Evolutionary conservation across 2,888 invertebrate species (phyloP).

Genomic region (Andrena chrysosceles): DNA sequence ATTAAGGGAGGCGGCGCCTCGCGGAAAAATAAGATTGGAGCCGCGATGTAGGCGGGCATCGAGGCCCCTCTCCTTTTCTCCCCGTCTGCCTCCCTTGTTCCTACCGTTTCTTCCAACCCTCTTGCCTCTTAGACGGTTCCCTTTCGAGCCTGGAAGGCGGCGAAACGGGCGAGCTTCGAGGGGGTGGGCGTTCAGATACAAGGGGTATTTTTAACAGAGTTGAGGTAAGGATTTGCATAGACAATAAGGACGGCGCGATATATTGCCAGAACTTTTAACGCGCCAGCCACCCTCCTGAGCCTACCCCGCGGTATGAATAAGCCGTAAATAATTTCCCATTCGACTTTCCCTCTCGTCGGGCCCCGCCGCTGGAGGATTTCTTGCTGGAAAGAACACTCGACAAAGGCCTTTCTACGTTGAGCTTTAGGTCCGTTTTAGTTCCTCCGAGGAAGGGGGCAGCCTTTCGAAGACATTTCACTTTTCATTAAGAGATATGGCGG

Average conservation of each 20-base stretch:
- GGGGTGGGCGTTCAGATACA: slow-evolving; percentile 68
- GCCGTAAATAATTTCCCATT: slow-evolving; percentile 79
- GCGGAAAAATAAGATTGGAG: slow-evolving; percentile 62
- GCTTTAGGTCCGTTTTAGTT: slow-evolving; percentile 22
- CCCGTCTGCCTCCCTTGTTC: slow-evolving; percentile 5
- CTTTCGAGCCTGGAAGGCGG: slow-evolving; percentile 25
- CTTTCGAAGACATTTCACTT: slow-evolving; percentile 53
- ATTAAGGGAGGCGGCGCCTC: slow-evolving; percentile 67
- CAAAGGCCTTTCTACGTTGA: slow-evolving; percentile 36
- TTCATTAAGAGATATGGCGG: slow-evolving; percentile 60
- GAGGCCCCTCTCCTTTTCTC: neutral
- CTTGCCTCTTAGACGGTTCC: slow-evolving; percentile 4
- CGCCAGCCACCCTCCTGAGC: slow-evolving; percentile 49
- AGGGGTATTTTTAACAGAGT: slow-evolving; percentile 79
- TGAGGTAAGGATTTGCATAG: slow-evolving; percentile 81
- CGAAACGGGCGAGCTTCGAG: slow-evolving; percentile 49
- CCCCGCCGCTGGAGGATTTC: slow-evolving; percentile 26
- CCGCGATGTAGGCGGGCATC: slow-evolving; percentile 52
- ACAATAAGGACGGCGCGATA: slow-evolving; percentile 77
- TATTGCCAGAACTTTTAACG: slow-evolving; percentile 80
- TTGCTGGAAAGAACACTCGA: slow-evolving; percentile 22
- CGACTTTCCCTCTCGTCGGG: slow-evolving; percentile 64
- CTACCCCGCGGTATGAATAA: slow-evolving; percentile 73
- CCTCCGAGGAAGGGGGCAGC: slow-evolving; percentile 1
- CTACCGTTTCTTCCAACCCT: slow-evolving; percentile 6